These are phyloP conservation scores for Smittia sp. DNA, from an alignment of 2,888 invertebrate genomes.

Conservation along the genomic window DNA sequence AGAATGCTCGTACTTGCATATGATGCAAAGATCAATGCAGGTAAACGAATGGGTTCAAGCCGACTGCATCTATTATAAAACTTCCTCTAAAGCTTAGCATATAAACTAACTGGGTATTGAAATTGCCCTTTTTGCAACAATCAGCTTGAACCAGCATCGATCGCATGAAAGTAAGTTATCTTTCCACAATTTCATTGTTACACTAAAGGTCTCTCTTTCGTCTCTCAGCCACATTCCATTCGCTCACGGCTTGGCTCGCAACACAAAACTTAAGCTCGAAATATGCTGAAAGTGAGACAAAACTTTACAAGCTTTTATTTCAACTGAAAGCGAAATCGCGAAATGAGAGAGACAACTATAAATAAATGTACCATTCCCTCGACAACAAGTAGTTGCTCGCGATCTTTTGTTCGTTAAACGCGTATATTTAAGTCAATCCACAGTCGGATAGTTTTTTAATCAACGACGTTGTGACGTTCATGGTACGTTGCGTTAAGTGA, in stretches of 20 bases:
- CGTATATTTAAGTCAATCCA: neutral
- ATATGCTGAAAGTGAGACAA: neutral
- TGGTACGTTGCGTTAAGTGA: neutral
- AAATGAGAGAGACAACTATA: constrained; percentile 28
- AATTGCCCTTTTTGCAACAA: too few species aligned
- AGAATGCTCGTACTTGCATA: too few species aligned
- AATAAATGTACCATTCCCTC: constrained; percentile 28
- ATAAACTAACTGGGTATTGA: too few species aligned
- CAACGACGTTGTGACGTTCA: too few species aligned
- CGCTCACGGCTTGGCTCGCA: neutral
- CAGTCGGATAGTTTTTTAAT: neutral
- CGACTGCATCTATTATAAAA: too few species aligned
- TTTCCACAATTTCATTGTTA: too few species aligned
- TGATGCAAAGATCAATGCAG: too few species aligned
- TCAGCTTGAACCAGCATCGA: too few species aligned
- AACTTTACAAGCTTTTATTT: neutral
- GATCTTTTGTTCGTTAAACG: constrained; percentile 19
- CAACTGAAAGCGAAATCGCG: neutral
- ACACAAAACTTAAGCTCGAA: neutral
- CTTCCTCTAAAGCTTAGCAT: too few species aligned
- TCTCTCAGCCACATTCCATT: neutral
- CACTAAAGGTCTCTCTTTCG: neutral
- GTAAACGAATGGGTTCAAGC: too few species aligned
- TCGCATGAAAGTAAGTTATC: too few species aligned
- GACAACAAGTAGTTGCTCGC: constrained; percentile 32